Evolutionary conservation across 2,888 invertebrate genomes (phyloP), one percentile per base, ranked within the genome.

Genomic region (Apamea crenata): DNA sequence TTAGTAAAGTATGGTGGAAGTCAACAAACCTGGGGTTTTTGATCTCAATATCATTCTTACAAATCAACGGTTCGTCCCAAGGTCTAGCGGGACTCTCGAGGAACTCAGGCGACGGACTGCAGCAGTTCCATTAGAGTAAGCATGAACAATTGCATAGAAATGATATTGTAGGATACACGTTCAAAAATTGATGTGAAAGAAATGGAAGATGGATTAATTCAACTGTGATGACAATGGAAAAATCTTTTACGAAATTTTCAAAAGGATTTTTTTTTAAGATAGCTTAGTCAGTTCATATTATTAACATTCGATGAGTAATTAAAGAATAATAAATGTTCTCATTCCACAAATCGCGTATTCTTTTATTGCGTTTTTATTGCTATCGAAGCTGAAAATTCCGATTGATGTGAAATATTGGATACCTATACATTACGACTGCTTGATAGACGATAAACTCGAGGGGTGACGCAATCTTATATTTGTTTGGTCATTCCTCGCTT

Each of bases 11-110:
- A 44, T 53, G 18, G 8, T 65, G 5, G 14, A 67, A 44, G 47
- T 76, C 25, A 83, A 93, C 94, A 80, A 90, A 93, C 94, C 94
- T 94, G 79, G 88, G 81, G 74, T 91, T 91, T 89, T 87, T 93
- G 88, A 94, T 91, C 84, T 93, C 93, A 91, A 91, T 91, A 69
- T 95, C 94, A 88, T 95, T 94, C 84, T 93, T 94, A 90, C 81
- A 91, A 84, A 94, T 91, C 88, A 97, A 91, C 92, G 97, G 97
- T 92, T 97, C 96, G 93, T 97, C 97, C 97, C 97, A 97, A 82
- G 97, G 97, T 91, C 95, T 96, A 90, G 97, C 96, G 85, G 97
- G 96, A 91, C 96, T 96, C 92, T 97, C 97, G 90, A 97, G 96
- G 94, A 96, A 97, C 88, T 97, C 97, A 21, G 97, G 97, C 50